These are phyloP conservation scores for Rallus crepitans DNA, from an alignment of 2,797 vertebrate genomes.

Conservation along the genomic window DNA sequence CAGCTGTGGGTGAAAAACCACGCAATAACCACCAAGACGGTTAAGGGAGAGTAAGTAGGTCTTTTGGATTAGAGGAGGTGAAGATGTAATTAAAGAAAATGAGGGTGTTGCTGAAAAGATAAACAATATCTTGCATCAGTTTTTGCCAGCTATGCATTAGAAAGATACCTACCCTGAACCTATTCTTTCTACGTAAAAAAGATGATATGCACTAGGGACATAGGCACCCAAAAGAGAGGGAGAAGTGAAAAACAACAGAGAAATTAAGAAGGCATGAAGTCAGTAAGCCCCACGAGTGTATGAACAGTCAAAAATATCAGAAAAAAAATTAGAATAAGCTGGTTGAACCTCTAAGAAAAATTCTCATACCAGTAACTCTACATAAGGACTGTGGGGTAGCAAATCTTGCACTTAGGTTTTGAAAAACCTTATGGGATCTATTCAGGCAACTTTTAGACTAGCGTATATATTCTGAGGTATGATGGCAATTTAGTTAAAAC, in stretches of 20 bases:
- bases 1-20: constrained; percentile 63
- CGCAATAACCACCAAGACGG: constrained; percentile 7
- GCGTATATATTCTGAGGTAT: background rate
- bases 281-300: background rate
- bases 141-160: background rate
- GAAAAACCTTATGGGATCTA: background rate
- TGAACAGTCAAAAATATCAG: background rate
- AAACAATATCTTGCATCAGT: constrained; percentile 61
- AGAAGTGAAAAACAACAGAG: background rate
- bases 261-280: background rate
- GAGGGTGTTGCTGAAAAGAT: constrained; percentile 53
- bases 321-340: background rate
- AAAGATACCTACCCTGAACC: constrained; percentile 16
- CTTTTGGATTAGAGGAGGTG: constrained; percentile 48
- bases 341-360: background rate
- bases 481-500: background rate
- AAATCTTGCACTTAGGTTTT: background rate
- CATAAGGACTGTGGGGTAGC: background rate
- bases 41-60: constrained; percentile 32
- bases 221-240: background rate
- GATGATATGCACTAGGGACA: background rate
- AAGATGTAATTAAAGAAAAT: constrained; percentile 65
- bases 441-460: background rate
- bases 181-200: constrained; percentile 17
- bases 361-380: background rate